Evolutionary conservation across 1,140 invertebrate species (phyloP).

Genomic region (Manduca sexta): DNA sequence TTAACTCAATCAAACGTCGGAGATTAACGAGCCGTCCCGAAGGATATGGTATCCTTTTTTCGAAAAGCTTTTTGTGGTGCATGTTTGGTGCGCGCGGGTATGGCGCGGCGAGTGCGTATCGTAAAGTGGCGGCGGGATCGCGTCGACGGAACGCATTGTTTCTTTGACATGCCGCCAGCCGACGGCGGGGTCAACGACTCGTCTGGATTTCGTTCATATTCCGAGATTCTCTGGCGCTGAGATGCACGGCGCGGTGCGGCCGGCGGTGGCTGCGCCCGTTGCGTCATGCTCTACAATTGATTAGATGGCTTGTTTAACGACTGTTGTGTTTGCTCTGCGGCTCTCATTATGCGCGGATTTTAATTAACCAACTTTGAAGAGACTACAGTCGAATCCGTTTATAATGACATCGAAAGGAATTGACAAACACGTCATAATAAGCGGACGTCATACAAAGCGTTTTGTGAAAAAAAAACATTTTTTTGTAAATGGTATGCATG

Average conservation of each 20-base stretch:
- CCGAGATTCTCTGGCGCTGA: constrained; percentile 34
- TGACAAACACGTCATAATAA: too few species aligned
- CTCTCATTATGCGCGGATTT: not conserved
- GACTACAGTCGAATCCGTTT: too few species aligned
- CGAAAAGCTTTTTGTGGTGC: not conserved
- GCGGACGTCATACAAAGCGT: too few species aligned
- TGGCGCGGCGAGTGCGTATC: constrained; percentile 6
- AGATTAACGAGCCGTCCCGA: constrained; percentile 1
- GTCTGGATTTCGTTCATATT: constrained; percentile 63
- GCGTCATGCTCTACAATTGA: constrained; percentile 9
- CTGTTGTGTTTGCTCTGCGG: not conserved
- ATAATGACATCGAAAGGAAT: too few species aligned
- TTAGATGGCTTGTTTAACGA: not conserved
- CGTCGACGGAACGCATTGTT: constrained; percentile 48
- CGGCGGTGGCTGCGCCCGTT: constrained; percentile 5
- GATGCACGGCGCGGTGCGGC: not conserved
- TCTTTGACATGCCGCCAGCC: constrained; percentile 51
- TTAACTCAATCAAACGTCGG: constrained; percentile 1
- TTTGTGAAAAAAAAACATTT: too few species aligned
- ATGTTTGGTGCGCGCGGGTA: not conserved
- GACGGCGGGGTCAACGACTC: constrained; percentile 57
- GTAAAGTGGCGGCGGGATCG: constrained; percentile 17
- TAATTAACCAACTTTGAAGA: not conserved
- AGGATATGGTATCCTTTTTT: not conserved
- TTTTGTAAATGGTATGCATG: too few species aligned